Base-by-base conservation (phyloP, 2,797 vertebrate genomes). In the Lepidocolaptes lacrymiger region DNA sequence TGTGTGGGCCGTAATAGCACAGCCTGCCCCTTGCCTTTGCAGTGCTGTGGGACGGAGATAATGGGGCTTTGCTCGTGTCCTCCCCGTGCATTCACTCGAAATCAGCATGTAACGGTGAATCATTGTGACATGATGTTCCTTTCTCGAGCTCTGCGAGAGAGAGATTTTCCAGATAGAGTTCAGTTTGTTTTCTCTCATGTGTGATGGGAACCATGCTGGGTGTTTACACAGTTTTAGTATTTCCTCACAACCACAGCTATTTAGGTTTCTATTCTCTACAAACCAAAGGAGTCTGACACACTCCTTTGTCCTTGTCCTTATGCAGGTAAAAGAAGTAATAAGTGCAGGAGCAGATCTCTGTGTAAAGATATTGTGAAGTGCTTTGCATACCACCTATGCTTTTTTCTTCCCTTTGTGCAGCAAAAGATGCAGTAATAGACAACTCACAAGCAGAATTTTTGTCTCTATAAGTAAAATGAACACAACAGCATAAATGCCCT, bases 161-260 rank as follows among this genome's bases (percentile, higher is more conserved):
- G 89, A 96, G 69, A 91, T 93, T 96, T 97, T 96, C 96, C 96
- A 95, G 91, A 90, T 68, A 94, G 80, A 89, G 51, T 14, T 91
- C 85, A 44, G 83, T 88, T 94, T 96, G 88, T 91, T 96, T 96
- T 93, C 94, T 94, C 88, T 75, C 55, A 28, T 89, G 41, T 36
- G 61, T 91, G 93, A 96, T 74, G 74, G 83, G 94, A 96, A 87
- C 79, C 63, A 85, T 88, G 77, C 88, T 91, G n/a, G 32, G 37
- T 91, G 39, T 91, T 96, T 87, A 80, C 67, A 61, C 85, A 48
- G 74, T 81, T 95, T 77, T 34, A 94, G 69, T 10, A 13, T 49
- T 88, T 91, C 85, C 83, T 80, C 37, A 37, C 13, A 32, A 56
- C 89, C 9, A 2, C 69, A 88, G 26, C 34, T 61, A 18, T 74